These are phyloP conservation scores for Gallinago paraguaiae DNA, from an alignment of 2,113 vertebrate species.

Conservation along the genomic window DNA sequence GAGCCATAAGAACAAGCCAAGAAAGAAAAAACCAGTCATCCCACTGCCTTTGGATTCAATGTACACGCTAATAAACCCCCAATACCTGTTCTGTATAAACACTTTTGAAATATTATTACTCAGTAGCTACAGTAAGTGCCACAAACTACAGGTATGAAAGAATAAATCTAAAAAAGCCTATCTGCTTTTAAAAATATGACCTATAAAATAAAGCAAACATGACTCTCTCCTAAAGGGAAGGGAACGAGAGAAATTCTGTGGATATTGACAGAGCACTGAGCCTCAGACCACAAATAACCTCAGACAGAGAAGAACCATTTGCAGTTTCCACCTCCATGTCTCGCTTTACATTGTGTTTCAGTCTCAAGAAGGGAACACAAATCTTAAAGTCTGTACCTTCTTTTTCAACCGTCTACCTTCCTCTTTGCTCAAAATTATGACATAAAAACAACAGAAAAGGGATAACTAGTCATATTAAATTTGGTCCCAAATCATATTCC, in stretches of 20 bases:
- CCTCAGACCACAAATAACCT: not conserved
- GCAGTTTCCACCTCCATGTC: not conserved
- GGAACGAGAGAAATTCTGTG: not conserved
- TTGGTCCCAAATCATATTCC: not conserved
- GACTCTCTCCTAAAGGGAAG: not conserved
- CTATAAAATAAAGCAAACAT: conserved; percentile 22
- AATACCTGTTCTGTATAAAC: not conserved
- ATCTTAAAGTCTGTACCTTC: not conserved
- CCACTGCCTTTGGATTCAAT: not conserved
- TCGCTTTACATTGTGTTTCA: not conserved
- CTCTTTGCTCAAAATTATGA: not conserved
- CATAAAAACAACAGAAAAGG: not conserved
- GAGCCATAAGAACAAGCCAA: not conserved
- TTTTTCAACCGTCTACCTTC: not conserved
- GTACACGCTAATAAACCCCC: not conserved
- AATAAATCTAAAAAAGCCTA: not conserved
- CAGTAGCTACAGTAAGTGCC: not conserved
- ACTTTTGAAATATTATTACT: not conserved
- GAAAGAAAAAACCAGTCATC: not conserved
- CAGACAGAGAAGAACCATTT: not conserved
- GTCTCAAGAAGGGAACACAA: not conserved
- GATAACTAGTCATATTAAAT: not conserved
- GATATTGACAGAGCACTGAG: not conserved
- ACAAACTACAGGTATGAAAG: not conserved
- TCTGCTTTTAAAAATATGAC: not conserved